Percentiles rank a stretch among this genome's conserved stretches.
Conservation (phyloP, 1,140 invertebrate species). For the Drosophila ohnishii region DNA sequence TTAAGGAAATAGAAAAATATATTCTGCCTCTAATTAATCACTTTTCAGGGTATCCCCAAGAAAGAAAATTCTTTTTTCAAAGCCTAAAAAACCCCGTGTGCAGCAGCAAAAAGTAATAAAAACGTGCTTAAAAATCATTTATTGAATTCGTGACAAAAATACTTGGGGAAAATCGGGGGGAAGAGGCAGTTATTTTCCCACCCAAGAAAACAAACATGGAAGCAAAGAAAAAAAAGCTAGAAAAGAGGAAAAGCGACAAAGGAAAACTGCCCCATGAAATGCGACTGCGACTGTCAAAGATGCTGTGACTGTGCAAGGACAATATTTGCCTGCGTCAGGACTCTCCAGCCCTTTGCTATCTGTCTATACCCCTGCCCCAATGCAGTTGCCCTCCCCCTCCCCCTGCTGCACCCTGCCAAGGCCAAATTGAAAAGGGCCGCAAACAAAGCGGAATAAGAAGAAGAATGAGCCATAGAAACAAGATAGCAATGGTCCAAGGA, state of each 20-base stretch:
- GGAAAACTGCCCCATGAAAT: not conserved
- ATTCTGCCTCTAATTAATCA: not conserved
- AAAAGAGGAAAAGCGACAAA: not conserved
- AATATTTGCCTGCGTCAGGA: conserved; percentile 68
- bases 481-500: conserved; percentile 46
- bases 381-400: not conserved
- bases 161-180: conserved; percentile 6
- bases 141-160: conserved; percentile 82
- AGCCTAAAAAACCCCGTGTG: conserved; percentile 33
- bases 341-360: conserved; percentile 32
- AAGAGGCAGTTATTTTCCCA: not conserved
- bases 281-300: conserved; percentile 64
- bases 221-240: not conserved
- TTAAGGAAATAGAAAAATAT: not conserved
- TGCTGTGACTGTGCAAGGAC: conserved; percentile 71
- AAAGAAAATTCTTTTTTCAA: not conserved
- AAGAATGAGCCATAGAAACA: conserved; percentile 40
- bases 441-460: conserved; percentile 38
- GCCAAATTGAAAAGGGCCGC: conserved; percentile 64
- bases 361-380: not conserved
- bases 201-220: not conserved
- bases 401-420: conserved; percentile 10
- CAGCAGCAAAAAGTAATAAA: conserved; percentile 76
- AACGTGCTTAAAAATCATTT: conserved; percentile 78
- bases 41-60: not conserved